These are phyloP conservation scores for Fregata magnificens DNA, from an alignment of 2,113 vertebrate species.

Conservation along the genomic window DNA sequence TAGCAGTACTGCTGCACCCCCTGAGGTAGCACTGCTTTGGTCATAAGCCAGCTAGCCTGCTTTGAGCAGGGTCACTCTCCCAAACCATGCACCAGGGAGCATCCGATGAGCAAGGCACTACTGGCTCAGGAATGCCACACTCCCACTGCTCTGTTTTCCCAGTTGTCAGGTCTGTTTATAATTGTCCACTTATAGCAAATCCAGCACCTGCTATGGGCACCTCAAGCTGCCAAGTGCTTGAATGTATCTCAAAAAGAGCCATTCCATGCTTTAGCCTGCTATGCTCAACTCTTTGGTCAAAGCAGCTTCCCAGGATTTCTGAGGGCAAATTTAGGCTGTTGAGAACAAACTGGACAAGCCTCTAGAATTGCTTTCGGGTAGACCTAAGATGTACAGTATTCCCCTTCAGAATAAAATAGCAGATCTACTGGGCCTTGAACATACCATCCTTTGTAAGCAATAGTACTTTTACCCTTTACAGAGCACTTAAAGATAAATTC, in stretches of 20 bases:
- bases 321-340: background rate
- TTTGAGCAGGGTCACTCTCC: constrained; percentile 30
- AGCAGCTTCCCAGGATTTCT: constrained; percentile 31
- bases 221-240: constrained; percentile 71
- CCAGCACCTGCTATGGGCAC: constrained; percentile 76
- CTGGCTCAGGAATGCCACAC: constrained; percentile 58
- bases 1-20: background rate
- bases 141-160: constrained; percentile 72
- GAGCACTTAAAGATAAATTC: background rate
- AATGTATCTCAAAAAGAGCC: constrained; percentile 2
- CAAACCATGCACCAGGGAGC: background rate
- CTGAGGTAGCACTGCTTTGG: background rate
- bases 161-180: constrained; percentile 83
- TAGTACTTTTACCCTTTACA: background rate
- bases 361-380: background rate
- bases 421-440: background rate
- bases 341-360: background rate
- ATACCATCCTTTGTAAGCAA: background rate
- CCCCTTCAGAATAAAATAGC: background rate
- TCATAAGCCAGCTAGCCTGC: background rate
- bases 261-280: background rate
- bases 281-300: background rate
- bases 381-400: background rate
- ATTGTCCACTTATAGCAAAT: constrained; percentile 80
- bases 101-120: constrained; percentile 46